Percentiles rank a stretch among this genome's conserved stretches.
Conservation (phyloP, 2,113 vertebrate genomes). For the Gavia stellata region DNA sequence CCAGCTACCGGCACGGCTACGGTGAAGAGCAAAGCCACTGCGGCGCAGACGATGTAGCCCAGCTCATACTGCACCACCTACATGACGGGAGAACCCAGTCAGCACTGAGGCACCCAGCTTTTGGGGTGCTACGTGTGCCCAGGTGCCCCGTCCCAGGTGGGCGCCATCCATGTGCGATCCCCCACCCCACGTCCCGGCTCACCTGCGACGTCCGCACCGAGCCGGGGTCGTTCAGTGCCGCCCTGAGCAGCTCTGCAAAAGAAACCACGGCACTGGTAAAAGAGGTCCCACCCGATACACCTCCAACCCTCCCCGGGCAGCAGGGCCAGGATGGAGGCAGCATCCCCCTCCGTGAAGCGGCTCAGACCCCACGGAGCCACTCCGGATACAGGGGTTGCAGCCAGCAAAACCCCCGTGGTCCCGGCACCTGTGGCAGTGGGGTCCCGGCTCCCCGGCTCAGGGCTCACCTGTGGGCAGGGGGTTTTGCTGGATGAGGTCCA, state of each 20-base stretch:
- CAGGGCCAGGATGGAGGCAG: rapidly evolving
- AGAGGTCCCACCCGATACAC: rapidly evolving
- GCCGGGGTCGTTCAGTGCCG: slow-evolving; percentile 56
- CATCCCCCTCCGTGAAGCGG: rapidly evolving
- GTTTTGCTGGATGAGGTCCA: slow-evolving; percentile 74
- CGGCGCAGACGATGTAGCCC: slow-evolving; percentile 72
- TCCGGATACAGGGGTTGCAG: rapidly evolving
- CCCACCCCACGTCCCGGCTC: background rate
- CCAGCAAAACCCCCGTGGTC: rapidly evolving
- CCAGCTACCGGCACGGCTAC: slow-evolving; percentile 65
- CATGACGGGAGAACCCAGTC: rapidly evolving
- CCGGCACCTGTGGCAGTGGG: rapidly evolving
- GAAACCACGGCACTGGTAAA: rapidly evolving
- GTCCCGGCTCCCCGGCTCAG: rapidly evolving
- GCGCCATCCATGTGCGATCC: rapidly evolving
- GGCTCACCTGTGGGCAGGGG: slow-evolving; percentile 74
- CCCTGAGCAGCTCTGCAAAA: slow-evolving; percentile 65
- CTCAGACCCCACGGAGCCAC: background rate
- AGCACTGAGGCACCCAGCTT: background rate
- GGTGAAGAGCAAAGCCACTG: slow-evolving; percentile 70
- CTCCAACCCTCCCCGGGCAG: background rate
- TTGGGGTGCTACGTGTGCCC: background rate
- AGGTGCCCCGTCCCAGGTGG: rapidly evolving
- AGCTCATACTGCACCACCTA: slow-evolving; percentile 78
- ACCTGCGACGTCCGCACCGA: slow-evolving; percentile 64